Conservation (phyloP, 2,888 invertebrate species). For the Suillia variegata region DNA sequence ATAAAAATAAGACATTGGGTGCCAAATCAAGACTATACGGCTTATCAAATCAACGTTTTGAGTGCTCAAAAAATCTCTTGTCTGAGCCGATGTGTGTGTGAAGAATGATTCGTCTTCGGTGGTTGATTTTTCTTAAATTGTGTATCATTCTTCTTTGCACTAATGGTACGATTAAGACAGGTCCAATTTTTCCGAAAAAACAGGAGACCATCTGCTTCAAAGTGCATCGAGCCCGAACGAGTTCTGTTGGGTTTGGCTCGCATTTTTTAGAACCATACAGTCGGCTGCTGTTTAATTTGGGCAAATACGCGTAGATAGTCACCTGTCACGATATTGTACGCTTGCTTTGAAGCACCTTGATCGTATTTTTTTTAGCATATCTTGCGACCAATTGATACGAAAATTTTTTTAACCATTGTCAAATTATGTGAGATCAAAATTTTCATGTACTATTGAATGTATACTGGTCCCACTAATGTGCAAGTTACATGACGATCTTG, state of each 20-base stretch:
- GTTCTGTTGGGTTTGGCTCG: neutral
- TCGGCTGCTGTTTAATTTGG: no score
- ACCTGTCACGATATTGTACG: no score
- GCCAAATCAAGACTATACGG: conserved; percentile 9
- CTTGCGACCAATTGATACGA: no score
- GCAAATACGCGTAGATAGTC: no score
- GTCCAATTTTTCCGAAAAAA: conserved; percentile 22
- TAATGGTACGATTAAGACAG: conserved; percentile 14
- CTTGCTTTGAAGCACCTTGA: no score
- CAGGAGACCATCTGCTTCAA: conserved; percentile 27
- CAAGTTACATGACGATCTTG: no score
- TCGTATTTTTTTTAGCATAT: no score
- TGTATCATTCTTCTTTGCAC: neutral
- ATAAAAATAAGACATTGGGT: neutral
- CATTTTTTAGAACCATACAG: no score
- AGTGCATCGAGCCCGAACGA: conserved; percentile 27
- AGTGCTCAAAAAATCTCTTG: neutral
- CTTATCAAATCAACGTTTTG: neutral
- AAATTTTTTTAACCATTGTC: no score
- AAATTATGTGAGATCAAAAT: no score
- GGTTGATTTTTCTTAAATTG: neutral
- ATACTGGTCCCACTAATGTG: no score
- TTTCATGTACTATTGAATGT: no score
- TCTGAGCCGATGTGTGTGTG: conserved; percentile 16
- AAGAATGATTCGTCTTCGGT: conserved; percentile 4